These are phyloP conservation scores for Macaria liturata DNA, from an alignment of 2,888 invertebrate species.

Conservation along the genomic window DNA sequence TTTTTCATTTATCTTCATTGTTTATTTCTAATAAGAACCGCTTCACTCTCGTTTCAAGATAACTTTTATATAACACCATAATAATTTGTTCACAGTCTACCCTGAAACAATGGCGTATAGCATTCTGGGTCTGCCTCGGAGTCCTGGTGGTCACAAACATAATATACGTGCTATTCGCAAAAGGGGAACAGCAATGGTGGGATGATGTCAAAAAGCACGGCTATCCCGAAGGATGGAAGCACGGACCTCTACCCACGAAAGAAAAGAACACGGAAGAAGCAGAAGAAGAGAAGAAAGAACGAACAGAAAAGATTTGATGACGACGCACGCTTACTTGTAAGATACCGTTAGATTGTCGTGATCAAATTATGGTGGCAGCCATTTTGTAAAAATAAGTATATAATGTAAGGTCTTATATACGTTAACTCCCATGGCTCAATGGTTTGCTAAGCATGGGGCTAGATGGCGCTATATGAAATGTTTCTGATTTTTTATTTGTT, in stretches of 20 bases:
- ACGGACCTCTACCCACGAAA: conserved; percentile 61
- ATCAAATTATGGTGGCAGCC: no score
- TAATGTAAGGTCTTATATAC: no score
- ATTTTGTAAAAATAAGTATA: no score
- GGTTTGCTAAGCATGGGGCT: no score
- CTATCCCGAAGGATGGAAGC: conserved; percentile 69
- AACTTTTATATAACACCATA: conserved; percentile 9
- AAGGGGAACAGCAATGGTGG: conserved; percentile 90
- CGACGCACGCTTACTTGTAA: no score
- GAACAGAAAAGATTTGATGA: conserved; percentile 2
- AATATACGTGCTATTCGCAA: conserved; percentile 87
- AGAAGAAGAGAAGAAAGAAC: conserved; percentile 41
- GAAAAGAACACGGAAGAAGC: conserved; percentile 53
- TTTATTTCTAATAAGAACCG: not conserved
- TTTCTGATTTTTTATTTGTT: no score
- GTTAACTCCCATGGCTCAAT: no score
- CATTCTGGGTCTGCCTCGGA: conserved; percentile 91
- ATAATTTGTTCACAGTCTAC: conserved; percentile 73
- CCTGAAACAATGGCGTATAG: conserved; percentile 87
- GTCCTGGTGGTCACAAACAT: conserved; percentile 87
- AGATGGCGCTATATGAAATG: no score
- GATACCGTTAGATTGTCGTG: no score
- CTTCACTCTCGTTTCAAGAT: not conserved
- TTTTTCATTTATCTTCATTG: not conserved
- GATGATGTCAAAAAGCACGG: conserved; percentile 84